Evolutionary conservation across 2,113 vertebrate species (phyloP), one percentile per base, ranked within the genome.

Genomic region (Hylia prasina): DNA sequence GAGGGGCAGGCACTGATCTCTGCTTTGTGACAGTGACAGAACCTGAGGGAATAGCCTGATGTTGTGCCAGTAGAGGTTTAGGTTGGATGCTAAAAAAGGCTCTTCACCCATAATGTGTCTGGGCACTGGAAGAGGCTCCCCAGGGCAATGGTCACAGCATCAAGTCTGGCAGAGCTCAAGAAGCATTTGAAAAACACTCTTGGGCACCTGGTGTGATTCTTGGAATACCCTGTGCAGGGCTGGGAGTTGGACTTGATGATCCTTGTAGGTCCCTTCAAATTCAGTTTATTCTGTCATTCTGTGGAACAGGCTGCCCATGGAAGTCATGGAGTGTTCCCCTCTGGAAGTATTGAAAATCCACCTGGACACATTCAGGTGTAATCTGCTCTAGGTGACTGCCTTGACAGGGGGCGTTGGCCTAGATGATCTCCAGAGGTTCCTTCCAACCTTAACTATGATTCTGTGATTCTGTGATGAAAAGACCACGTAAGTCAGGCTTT

Each of bases 121-220:
- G 68, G 57, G 39, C 57, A 53, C 28, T 54, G 57, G 24, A 54
- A 64, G 23, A 39, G 40, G n/a, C 35, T 56, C 42, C 48, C n/a
- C 28, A 47, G 50, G 6, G 40, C 2, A 64, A n/a, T 4, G 40
- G 5, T 15, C 69, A 40, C 10, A 20, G 69, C 70, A 20, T 23
- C 30, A 24, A 65, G 42, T 6, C 70, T 40, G 30, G 10, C 35
- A 75, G 30, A 48, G 42, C 3, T 42, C 42, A 57, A 4, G 7
- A 48, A 35, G 20, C 4, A 1, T 35, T 57, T 57, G n/a, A 27
- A 63, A 1, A 60, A 12, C 1, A 4, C 27, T 44, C 56, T 31
- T 0, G 0, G 4, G 11, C 5, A 27, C 35, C 5, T 4, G 19
- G 11, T 17, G 11, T 37, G 39, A 33, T 1, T 57, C 35, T 57